Conservation (phyloP, 2,113 vertebrate genomes). For the Mormyrus iriodes region DNA sequence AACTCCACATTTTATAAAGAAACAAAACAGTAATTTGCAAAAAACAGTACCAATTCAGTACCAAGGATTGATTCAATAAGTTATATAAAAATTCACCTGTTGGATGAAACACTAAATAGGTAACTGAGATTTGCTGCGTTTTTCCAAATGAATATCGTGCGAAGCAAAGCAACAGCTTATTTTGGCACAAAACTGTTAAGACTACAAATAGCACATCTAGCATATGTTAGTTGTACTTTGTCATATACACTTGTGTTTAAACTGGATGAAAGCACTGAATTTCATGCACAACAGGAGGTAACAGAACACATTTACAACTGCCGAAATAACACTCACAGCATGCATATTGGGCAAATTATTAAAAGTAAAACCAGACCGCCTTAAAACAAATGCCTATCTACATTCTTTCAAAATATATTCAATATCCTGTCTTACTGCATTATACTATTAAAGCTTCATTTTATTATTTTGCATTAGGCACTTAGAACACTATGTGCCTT, state of each 20-base stretch:
- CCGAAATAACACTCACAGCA: background rate
- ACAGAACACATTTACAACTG: background rate
- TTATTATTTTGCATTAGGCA: background rate
- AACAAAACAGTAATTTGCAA: background rate
- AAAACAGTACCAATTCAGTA: background rate
- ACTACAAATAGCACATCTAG: background rate
- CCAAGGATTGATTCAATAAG: background rate
- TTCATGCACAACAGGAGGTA: constrained; percentile 1
- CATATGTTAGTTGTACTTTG: background rate
- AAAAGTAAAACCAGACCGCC: background rate
- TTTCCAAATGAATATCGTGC: background rate
- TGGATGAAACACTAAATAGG: background rate
- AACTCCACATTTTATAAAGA: background rate
- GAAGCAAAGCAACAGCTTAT: background rate
- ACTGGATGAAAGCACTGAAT: background rate
- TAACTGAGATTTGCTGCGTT: background rate
- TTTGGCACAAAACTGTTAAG: background rate
- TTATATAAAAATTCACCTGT: background rate
- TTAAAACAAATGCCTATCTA: background rate
- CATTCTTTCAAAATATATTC: background rate
- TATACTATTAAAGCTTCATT: background rate
- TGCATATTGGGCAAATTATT: background rate
- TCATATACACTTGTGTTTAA: background rate
- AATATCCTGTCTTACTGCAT: background rate
- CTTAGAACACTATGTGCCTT: background rate